Conservation (phyloP, 92 coral and sea anemone species). For the Diadumene lineata region DNA sequence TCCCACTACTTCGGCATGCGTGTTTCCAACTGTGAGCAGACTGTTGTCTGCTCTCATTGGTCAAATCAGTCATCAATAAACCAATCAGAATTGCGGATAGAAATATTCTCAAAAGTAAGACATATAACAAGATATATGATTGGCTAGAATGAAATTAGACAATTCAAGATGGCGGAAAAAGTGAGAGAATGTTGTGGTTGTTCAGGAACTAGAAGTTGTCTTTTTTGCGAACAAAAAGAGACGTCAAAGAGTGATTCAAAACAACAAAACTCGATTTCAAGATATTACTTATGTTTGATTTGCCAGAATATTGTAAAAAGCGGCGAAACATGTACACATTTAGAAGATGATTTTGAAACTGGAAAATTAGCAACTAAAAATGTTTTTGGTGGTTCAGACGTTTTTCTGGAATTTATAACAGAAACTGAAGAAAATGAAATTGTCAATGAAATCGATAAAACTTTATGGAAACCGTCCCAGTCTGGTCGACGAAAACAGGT, state of each 20-base stretch:
- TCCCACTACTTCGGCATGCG: slow-evolving; percentile 54
- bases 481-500: slow-evolving; percentile 97
- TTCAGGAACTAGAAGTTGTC: slow-evolving; percentile 81
- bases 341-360: background rate
- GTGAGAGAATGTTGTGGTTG: slow-evolving; percentile 58
- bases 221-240: slow-evolving; percentile 64
- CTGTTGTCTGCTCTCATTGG: slow-evolving; percentile 31
- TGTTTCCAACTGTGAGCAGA: slow-evolving; percentile 21
- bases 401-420: slow-evolving; percentile 66
- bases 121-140: slow-evolving; percentile 31
- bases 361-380: background rate
- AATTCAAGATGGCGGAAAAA: slow-evolving; percentile 77
- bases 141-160: slow-evolving; percentile 19
- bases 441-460: slow-evolving; percentile 73
- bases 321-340: slow-evolving; percentile 23
- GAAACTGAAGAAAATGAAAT: slow-evolving; percentile 69
- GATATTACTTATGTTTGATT: slow-evolving; percentile 55
- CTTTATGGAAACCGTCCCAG: slow-evolving; percentile 83
- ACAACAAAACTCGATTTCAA: slow-evolving; percentile 7
- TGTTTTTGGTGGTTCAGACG: slow-evolving; percentile 62
- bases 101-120: background rate
- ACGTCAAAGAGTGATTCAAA: background rate
- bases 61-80: background rate
- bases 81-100: slow-evolving; percentile 19
- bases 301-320: slow-evolving; percentile 49